phyloP scores from a whole-genome alignment of 92 coral and sea anemone genomes.

The Siderastrea siderea region DNA sequence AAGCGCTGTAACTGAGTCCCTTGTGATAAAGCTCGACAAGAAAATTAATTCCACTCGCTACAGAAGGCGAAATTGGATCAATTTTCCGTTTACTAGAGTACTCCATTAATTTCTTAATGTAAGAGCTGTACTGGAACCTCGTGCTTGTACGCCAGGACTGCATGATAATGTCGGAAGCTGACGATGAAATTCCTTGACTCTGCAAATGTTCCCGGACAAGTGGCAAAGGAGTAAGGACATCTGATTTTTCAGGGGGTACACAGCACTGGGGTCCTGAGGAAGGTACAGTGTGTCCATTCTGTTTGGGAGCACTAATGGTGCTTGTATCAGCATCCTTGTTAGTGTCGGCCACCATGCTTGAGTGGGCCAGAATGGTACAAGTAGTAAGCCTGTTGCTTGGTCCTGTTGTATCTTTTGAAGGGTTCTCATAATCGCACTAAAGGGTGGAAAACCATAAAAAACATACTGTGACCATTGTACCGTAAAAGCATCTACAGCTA shows the following conservation, averaged over 20 bases:
- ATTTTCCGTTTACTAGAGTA: slow-evolving; percentile 56
- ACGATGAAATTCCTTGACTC: slow-evolving; percentile 23
- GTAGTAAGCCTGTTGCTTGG: slow-evolving; percentile 48
- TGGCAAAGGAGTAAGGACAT: no score
- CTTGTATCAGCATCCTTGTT: slow-evolving; percentile 59
- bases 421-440: slow-evolving; percentile 36
- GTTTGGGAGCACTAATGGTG: slow-evolving; percentile 51
- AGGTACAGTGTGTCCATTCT: no score
- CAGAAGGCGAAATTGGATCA: slow-evolving; percentile 61
- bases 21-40: slow-evolving; percentile 43
- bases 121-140: slow-evolving; percentile 32
- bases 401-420: slow-evolving; percentile 52
- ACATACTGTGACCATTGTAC: slow-evolving; percentile 38
- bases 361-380: slow-evolving; percentile 63
- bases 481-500: slow-evolving; percentile 53
- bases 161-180: slow-evolving; percentile 43
- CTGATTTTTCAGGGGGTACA: no score
- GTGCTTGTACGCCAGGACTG: slow-evolving; percentile 66
- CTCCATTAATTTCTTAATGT: slow-evolving; percentile 27
- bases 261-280: no score
- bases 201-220: no score
- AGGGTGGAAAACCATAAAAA: slow-evolving; percentile 47
- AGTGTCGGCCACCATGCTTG: slow-evolving; percentile 66
- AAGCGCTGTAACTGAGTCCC: slow-evolving; percentile 26
- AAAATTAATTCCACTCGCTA: slow-evolving; percentile 52